Percentiles rank a stretch among this genome's conserved stretches.
These are phyloP conservation scores for Nomada lathburiana DNA, from an alignment of 2,888 invertebrate species.

Conservation along the genomic window DNA sequence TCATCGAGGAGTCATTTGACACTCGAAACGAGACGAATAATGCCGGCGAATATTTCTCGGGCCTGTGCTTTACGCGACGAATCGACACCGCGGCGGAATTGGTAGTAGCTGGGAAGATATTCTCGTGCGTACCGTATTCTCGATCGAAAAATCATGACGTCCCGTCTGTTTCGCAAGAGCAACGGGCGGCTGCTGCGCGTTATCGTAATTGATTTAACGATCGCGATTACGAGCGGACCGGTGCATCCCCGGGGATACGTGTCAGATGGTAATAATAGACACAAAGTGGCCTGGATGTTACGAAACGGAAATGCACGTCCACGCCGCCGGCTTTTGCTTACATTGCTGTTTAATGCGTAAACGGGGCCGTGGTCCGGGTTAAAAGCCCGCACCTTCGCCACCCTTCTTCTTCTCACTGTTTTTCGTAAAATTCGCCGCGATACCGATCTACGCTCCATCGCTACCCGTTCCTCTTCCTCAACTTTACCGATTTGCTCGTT, in stretches of 20 bases:
- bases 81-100: too few relatives aligned
- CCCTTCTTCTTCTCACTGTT: too few relatives aligned
- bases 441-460: conserved; percentile 16
- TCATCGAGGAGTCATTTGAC: too few relatives aligned
- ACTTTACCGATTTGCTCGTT: conserved; percentile 13
- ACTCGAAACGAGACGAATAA: too few relatives aligned
- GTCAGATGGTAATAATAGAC: conserved; percentile 68
- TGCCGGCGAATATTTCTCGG: too few relatives aligned
- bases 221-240: conserved; percentile 50
- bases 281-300: conserved; percentile 68
- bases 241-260: conserved; percentile 49
- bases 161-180: conserved; percentile 34
- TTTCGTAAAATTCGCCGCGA: conserved; percentile 4
- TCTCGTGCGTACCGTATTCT: too few relatives aligned
- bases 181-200: conserved; percentile 32
- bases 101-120: too few relatives aligned
- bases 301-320: conserved; percentile 71
- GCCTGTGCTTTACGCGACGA: too few relatives aligned
- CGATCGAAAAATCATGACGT: conserved; percentile 18
- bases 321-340: conserved; percentile 60
- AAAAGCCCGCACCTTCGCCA: conserved; percentile 14
- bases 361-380: conserved; percentile 52
- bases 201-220: conserved; percentile 64
- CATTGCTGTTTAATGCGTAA: conserved; percentile 66
- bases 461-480: too few relatives aligned